Conservation (phyloP, 2,113 vertebrate genomes). For the Sinocyclocheilus anshuiensis region DNA sequence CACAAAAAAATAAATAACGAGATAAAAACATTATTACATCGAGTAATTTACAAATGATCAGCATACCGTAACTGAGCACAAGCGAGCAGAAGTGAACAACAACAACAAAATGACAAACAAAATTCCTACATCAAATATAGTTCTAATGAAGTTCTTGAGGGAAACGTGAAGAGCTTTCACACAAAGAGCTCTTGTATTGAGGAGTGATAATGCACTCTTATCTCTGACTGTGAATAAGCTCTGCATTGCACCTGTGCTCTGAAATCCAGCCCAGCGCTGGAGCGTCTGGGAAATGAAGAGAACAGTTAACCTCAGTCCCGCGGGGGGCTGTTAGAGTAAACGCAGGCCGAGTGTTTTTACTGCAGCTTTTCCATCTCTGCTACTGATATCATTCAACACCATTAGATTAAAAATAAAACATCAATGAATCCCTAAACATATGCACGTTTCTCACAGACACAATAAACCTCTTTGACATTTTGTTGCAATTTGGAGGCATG, state of each 20-base stretch:
- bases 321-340: too few relatives aligned
- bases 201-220: neutral
- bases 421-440: neutral
- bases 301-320: neutral
- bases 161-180: neutral
- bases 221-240: neutral
- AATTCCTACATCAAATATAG: neutral
- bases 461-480: neutral
- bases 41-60: neutral
- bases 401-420: neutral
- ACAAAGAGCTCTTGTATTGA: neutral
- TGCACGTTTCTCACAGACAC: neutral
- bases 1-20: too few relatives aligned
- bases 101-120: too few relatives aligned
- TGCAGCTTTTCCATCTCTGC: neutral
- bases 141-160: neutral
- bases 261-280: neutral
- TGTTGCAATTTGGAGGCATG: neutral
- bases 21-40: neutral
- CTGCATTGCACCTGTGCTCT: constrained; percentile 1
- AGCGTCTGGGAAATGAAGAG: neutral
- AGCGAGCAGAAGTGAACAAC: neutral
- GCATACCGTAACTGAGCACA: neutral
- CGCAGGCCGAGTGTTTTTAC: neutral
- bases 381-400: neutral